Evolutionary conservation across 2,888 invertebrate species (phyloP).

Genomic region (Malacosoma neustria): DNA sequence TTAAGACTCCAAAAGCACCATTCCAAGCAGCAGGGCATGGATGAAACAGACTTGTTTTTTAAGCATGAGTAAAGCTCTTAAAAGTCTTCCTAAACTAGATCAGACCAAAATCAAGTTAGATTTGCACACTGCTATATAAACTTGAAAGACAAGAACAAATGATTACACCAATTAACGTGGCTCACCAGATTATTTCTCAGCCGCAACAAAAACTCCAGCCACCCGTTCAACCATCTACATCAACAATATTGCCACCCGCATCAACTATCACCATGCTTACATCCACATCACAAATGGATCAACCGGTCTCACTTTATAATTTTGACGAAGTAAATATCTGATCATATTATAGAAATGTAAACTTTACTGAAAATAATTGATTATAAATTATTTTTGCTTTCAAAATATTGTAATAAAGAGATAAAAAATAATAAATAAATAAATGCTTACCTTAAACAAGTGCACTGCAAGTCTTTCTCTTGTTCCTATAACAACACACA

Average conservation of each 20-base stretch:
- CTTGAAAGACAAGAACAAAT: constrained; percentile 14
- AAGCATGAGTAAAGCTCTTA: constrained; percentile 23
- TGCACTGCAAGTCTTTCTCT: constrained; percentile 17
- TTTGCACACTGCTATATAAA: constrained; percentile 15
- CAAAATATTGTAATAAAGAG: too few species aligned
- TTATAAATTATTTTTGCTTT: neutral
- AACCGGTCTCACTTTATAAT: constrained; percentile 4
- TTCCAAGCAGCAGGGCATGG: constrained; percentile 12
- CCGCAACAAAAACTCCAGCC: neutral
- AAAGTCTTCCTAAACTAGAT: constrained; percentile 17
- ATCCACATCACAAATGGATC: constrained; percentile 1
- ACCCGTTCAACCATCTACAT: constrained; percentile 4
- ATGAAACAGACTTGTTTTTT: constrained; percentile 19
- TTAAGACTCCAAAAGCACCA: constrained; percentile 11
- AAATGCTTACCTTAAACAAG: constrained; percentile 16
- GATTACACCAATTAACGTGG: constrained; percentile 3
- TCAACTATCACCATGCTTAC: neutral
- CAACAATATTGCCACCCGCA: neutral
- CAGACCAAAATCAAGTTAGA: constrained; percentile 21
- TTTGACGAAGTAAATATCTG: neutral
- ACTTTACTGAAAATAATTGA: constrained; percentile 6
- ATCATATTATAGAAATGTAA: neutral
- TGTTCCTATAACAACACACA: constrained; percentile 15
- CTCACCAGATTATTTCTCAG: constrained; percentile 4
- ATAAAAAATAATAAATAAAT: constrained; percentile 1